Percentiles rank a stretch among this genome's conserved stretches.
Conservation (phyloP, 2,797 vertebrate genomes). For the Iguana delicatissima region DNA sequence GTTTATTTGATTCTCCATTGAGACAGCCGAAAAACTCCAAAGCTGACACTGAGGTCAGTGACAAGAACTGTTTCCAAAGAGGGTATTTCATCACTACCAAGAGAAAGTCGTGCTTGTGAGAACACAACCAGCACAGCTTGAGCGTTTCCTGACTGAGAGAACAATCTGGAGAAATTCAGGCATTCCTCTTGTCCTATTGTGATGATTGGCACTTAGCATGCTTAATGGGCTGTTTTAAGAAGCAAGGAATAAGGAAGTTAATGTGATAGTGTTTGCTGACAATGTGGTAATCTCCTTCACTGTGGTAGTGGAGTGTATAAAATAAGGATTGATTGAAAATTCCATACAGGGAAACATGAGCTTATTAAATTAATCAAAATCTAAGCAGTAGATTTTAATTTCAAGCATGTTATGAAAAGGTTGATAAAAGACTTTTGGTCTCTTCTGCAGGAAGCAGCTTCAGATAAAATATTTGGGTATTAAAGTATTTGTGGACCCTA, state of each 20-base stretch:
- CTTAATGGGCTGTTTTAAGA: neutral
- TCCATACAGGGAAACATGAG: neutral
- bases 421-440: neutral
- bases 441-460: neutral
- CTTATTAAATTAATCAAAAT: neutral
- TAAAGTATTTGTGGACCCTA: neutral
- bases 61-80: neutral
- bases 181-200: neutral
- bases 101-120: neutral
- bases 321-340: neutral
- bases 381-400: neutral
- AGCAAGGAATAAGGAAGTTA: neutral
- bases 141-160: neutral
- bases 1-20: neutral
- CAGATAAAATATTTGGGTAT: conserved; percentile 4
- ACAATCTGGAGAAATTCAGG: neutral
- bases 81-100: neutral
- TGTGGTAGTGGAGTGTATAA: neutral
- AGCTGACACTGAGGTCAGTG: neutral
- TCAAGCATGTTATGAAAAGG: neutral
- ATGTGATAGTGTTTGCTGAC: neutral
- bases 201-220: neutral
- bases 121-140: neutral
- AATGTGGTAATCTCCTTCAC: neutral
- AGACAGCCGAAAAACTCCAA: neutral